Base-by-base conservation (phyloP, 2,888 invertebrate genomes). In the Plebejus anna region DNA sequence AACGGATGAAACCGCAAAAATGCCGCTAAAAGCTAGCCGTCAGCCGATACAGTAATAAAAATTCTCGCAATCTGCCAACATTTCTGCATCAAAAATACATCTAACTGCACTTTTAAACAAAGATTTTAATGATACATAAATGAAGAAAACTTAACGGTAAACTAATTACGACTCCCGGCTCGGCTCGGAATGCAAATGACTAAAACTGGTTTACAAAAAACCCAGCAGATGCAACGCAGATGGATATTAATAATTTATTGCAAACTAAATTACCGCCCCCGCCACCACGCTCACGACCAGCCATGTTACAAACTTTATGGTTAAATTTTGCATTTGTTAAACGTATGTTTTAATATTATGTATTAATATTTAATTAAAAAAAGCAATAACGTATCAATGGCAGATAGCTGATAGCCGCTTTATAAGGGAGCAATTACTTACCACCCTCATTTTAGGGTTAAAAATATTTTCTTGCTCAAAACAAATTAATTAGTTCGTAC, bases 131-230 rank as follows among this genome's bases (percentile, higher is more conserved):
- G 32, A 32, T 66, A 66, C 32, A 9, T 66, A 32, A 13, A 36
- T 28, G 66, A 66, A 32, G 66, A 66, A 36, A 66, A 66, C 32
- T 66, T 66, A 66, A 66, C 66, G 32, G 66, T 66, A 66, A 66
- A 66, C 66, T 32, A 32, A 66, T 66, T 32, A 66, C 66, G 66
- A 16, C 66, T 66, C 66, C 66, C 13, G 66, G 66, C 66, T 36
- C 66, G 66, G 36, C 36, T 42, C 71, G 16, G 11, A n/a, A 42
- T 42, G 38, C 38, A 71, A 71, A 42, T 42, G 73, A 55, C 28
- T 32, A 55, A 32, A 73, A 73, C 73, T 55, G 73, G 73, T 73
- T 16, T 16, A 55, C 22, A 51, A 73, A 73, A 73, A 73, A 73
- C 32, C n/a, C 55, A 51, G 32, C 73, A 73, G 73, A 73, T 73